Conservation (phyloP, 2,797 vertebrate genomes). For the Sternarchorhynchus goeldii region DNA sequence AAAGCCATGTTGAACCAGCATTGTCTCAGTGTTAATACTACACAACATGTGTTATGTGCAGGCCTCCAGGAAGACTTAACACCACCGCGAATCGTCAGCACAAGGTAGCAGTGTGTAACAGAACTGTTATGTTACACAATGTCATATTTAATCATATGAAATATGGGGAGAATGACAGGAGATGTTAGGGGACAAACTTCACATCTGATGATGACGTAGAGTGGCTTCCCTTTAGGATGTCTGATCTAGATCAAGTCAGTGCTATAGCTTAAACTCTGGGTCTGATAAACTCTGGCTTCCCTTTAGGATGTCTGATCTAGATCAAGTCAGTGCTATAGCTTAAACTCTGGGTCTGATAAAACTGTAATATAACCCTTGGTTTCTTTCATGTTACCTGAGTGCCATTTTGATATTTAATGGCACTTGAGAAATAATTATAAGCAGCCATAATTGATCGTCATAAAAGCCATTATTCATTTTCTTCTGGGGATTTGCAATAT, state of each 20-base stretch:
- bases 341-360: slow-evolving; percentile 1
- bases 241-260: background rate
- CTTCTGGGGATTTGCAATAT: background rate
- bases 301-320: background rate
- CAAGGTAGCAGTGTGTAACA: background rate
- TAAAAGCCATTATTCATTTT: background rate
- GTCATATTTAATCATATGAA: slow-evolving; percentile 8
- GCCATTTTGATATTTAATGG: background rate
- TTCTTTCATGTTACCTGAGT: background rate
- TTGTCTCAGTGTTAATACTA: slow-evolving; percentile 26
- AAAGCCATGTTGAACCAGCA: slow-evolving; percentile 24
- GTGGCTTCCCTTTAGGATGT: background rate
- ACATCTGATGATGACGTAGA: background rate
- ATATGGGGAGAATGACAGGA: background rate
- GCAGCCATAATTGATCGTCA: background rate
- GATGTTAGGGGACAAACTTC: background rate
- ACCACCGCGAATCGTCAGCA: slow-evolving; percentile 1
- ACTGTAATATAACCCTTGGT: background rate
- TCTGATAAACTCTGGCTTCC: slow-evolving; percentile 5
- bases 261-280: background rate
- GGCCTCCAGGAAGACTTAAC: slow-evolving; percentile 5
- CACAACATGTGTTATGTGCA: background rate
- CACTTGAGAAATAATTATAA: background rate
- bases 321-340: background rate
- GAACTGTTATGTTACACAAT: background rate